Base-by-base conservation (phyloP, 1,140 invertebrate species). In the Monomorium pharaonis region DNA sequence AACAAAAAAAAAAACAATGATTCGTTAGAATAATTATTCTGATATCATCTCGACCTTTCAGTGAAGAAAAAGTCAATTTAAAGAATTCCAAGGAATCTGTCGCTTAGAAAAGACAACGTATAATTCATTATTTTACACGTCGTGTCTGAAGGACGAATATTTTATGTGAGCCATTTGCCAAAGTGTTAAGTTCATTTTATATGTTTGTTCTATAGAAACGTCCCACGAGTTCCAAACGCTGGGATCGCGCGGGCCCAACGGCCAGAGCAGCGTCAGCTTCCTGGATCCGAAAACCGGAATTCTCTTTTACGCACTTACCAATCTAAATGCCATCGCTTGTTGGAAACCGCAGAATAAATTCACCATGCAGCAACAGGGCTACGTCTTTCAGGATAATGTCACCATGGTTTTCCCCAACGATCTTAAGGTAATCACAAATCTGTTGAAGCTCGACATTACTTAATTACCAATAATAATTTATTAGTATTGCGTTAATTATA, bases 381-480 rank as follows among this genome's bases (percentile, higher is more conserved):
- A 97, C 47, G 96, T 98, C 60, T 97, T 96, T 74, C 96, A 96
- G 95, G 96, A 97, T 93, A 96, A 97, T 72, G 95, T 95, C 1
- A 97, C 96, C 1, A 96, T 98, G 96, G 94, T 98, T 6, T 98
- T 97, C 83, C 97, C 97, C 6, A 98, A 97, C 60, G 97, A 98
- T 91, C 95, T 98, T 9, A 98, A 97, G 93, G 96, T 98, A 91
- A 80, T n/a, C 0, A 1, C 33, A 0, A 70, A 63, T 63, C 49
- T 49, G 18, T 44, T 0, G 27, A 69, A 56, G 0, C 12, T 0
- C 0, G 16, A 58, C 1, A 16, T 49, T 65, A 18, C 27, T 49
- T 16, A 69, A 42, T 42, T 0, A 1, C 18, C 6, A 18, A 27
- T 16, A 30, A 78, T 49, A 24, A 78, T 24, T 49, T 37, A 42